Evolutionary conservation across 2,113 vertebrate genomes (phyloP).

Genomic region (Ageneiosus marmoratus): DNA sequence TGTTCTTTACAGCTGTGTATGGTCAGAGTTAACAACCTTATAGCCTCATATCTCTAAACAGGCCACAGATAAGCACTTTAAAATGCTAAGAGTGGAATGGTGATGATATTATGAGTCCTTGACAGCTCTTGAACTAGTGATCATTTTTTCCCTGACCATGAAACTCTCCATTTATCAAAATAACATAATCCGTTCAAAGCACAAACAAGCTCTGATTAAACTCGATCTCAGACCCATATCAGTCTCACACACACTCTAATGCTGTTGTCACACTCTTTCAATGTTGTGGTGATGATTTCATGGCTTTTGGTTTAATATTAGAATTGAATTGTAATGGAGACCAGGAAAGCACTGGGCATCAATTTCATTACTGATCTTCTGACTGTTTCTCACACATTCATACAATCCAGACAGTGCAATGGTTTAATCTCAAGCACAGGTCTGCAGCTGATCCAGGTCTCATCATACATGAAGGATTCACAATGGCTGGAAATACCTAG

Average conservation of each 20-base stretch:
- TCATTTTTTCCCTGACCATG: background rate
- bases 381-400: conserved; percentile 16
- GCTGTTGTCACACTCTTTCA: background rate
- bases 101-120: background rate
- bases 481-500: conserved; percentile 40
- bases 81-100: background rate
- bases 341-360: conserved; percentile 38
- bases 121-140: background rate
- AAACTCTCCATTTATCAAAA: background rate
- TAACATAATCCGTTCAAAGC: background rate
- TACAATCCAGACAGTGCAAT: background rate
- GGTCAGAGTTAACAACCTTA: conserved; percentile 2
- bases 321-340: conserved; percentile 46
- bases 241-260: background rate
- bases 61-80: background rate
- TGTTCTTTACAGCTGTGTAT: background rate
- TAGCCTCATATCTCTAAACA: conserved; percentile 9
- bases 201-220: background rate
- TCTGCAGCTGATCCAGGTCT: conserved; percentile 48
- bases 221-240: background rate
- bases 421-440: conserved; percentile 41
- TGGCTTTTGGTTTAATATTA: conserved; percentile 43
- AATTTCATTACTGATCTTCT: conserved; percentile 42
- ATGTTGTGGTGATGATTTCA: conserved; percentile 40
- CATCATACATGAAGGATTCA: conserved; percentile 49